Evolutionary conservation across 64 coral and sea anemone genomes (phyloP), one percentile per base, ranked within the genome.

Genomic region (Pocillopora damicornis): DNA sequence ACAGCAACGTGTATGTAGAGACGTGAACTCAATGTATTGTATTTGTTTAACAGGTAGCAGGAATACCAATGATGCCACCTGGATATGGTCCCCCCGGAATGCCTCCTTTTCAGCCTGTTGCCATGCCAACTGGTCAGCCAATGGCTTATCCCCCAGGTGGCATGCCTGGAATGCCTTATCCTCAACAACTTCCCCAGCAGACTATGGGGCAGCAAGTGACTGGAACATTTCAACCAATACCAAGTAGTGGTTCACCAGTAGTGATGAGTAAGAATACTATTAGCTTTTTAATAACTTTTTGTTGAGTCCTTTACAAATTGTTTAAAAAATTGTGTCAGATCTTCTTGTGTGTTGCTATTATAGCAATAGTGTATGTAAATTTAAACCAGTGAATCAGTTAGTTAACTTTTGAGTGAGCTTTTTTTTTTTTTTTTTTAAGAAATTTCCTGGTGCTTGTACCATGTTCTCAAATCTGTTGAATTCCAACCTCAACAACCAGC

Each of bases 71-170:
- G 82, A 89, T 96, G 82, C 91, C 69, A 67, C 35, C 86, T 35
- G 86, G 77, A 60, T 89, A 90, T 59, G 79, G 59, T 75, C 87
- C 86, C 71, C 79, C 57, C 18, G 91, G 92, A 58, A 92, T 95
- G 76, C 81, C 87, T 15, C 76, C 80, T 59, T 96, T 86, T 83
- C 94, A 91, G 34, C 91, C 91, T 57, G 62, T 95, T 76, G 66
- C 91, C 25, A 89, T 93, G 91, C 61, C 79, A 77, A 81, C 89
- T 59, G 89, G 85, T 37, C 94, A 96, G 42, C 94, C 83, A 35
- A 93, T 96, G 83, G 77, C 64, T 4, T 93, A 78, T 57, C 30
- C 83, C 65, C 92, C 88, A 23, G 30, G 88, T 63, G 20, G 75
- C 22, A 82, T 90, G 30, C 87, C 87, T 13, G 91, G 86, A 25